Base-by-base conservation (phyloP, 2,888 invertebrate species). In the Lypha dubia region DNA sequence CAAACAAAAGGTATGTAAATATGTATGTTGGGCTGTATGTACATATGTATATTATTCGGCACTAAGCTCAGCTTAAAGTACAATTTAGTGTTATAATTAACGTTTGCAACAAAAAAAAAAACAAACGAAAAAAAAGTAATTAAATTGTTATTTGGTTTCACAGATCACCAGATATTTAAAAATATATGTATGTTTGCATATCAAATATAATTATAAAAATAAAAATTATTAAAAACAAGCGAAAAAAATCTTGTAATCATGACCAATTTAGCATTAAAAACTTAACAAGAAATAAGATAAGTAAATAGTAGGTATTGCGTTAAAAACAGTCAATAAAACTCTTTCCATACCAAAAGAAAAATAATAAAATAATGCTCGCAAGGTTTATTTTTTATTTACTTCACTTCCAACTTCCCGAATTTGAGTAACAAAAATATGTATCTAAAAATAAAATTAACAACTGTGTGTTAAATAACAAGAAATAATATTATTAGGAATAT, bases 201-300 rank as follows among this genome's bases (percentile, higher is more conserved):
- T 71, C 76, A 17, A 17, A 13, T 3, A 76, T 11, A 51, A 62
- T 1, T 35, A 75, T 15, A 9, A 46, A 65, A 15, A 70, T 35
- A 20, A 24, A 46, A 60, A 49, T 7, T 44, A 56, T 76, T 41
- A 38, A 58, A 46, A 38, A 68, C 24, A 22, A 58, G 22, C 6
- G n/a, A 56, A 68, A 68, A n/a, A 79, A 71, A 62, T 41, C 11
- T 71, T 63, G 22, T n/a, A 74, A 84, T 70, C 77, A 84, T 84
- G 84, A 81, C 84, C 81, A 84, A 77, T 81, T 84, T 81, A 68
- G 1, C 49, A 49, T 77, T 70, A 74, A 74, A 77, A 77, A 79
- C 76, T 81, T 77, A n/a, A n/a, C n/a, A n/a, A n/a, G n/a, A n/a
- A n/a, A n/a, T n/a, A 81, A 81, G 13, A 51, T n/a, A 58, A 11